Evolutionary conservation across 2,888 invertebrate genomes (phyloP), one percentile per base, ranked within the genome.

Genomic region (Calliphora vomitoria): DNA sequence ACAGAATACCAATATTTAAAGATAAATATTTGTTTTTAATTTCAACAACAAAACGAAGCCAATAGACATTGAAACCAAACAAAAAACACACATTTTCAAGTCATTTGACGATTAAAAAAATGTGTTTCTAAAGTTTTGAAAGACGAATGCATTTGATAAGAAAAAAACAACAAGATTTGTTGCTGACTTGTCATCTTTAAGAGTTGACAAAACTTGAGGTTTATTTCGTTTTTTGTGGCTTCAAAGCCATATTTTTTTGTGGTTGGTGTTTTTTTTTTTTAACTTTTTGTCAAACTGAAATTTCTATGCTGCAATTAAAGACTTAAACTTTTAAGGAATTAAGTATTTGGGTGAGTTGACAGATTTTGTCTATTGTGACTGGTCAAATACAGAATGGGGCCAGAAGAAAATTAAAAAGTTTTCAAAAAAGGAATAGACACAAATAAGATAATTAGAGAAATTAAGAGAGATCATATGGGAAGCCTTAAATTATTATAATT

Each of bases 111-210:
- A 8, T 11, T 15, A 41, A 20, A 20, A 50, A 62, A 44, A 35
- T 11, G 47, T 6, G 18, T 41, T 58, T 31, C n/a, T 11, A 44
- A 18, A 58, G 38, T 2, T 25, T 74, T 44, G 50, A 50, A 50
- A 44, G 44, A 8, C 44, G 44, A 50, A 4, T 62, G 62, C 18
- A 15, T 50, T 62, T 75, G 60, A 62, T 20, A 75, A n/a, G n/a
- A n/a, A 64, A n/a, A 55, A 66, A 53, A 53, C 20, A 66, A n/a
- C 10, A 31, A 62, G n/a, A 6, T 18, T 35, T 69, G 71, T 41
- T 81, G 53, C 13, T 64, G 71, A 71, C 62, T 72, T 72, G 53
- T 15, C 62, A 81, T 53, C 71, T 72, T 72, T 41, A 81, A 72
- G 72, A 53, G 25, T 64, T 64, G 50, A 38, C 5, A 71, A 80